Evolutionary conservation across 2,888 invertebrate genomes (phyloP).

Genomic region (Ptilodon capucinus): DNA sequence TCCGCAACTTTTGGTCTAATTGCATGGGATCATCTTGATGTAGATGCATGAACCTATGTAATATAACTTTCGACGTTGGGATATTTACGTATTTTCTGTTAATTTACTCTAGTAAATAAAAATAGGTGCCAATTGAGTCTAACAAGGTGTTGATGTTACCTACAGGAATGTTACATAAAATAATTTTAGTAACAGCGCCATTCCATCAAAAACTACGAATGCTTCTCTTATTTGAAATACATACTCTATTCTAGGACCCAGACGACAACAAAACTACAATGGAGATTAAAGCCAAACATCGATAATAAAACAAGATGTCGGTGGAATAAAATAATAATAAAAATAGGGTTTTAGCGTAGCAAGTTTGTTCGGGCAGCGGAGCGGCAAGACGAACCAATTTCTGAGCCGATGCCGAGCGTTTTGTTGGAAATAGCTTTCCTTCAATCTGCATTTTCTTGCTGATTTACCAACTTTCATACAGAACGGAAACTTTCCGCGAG

Average conservation of each 20-base stretch:
- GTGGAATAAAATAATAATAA: slow-evolving; percentile 75
- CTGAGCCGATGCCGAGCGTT: slow-evolving; percentile 78
- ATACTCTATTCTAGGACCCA: slow-evolving; percentile 1
- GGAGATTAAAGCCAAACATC: slow-evolving; percentile 69
- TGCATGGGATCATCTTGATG: no score
- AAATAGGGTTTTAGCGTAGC: slow-evolving; percentile 73
- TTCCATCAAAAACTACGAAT: no score
- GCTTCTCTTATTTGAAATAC: no score
- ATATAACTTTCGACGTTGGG: no score
- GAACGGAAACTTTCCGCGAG: slow-evolving; percentile 55
- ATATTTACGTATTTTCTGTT: no score
- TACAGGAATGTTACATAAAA: no score
- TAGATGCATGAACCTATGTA: no score
- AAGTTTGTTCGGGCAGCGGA: slow-evolving; percentile 74
- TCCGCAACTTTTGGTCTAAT: no score
- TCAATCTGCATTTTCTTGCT: slow-evolving; percentile 83
- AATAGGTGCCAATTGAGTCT: no score
- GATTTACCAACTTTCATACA: slow-evolving; percentile 71
- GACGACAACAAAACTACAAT: slow-evolving; percentile 33
- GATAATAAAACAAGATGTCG: slow-evolving; percentile 60
- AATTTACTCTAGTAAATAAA: no score
- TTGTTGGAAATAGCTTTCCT: slow-evolving; percentile 82
- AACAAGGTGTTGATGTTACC: no score
- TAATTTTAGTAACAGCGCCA: no score
- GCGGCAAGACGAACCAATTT: slow-evolving; percentile 78